phyloP scores from a whole-genome alignment of 2,888 invertebrate species.

The Drosophila koepferae region DNA sequence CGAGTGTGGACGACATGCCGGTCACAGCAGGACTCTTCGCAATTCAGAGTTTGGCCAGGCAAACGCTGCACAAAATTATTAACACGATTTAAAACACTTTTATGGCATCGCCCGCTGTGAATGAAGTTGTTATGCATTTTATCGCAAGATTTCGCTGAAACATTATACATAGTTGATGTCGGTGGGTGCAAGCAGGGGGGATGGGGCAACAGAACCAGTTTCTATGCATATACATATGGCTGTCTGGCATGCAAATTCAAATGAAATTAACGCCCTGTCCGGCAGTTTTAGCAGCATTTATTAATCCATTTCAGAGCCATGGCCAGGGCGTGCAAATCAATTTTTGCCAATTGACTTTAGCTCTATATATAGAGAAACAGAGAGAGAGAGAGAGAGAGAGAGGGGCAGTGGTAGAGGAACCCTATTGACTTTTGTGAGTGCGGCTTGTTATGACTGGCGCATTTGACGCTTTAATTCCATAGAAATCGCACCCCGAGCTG shows the following conservation, averaged over 20 bases:
- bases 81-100: slow-evolving; percentile 85
- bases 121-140: slow-evolving; percentile 84
- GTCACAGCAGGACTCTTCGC: slow-evolving; percentile 77
- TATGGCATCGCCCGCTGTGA: slow-evolving; percentile 84
- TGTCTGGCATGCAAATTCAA: slow-evolving; percentile 63
- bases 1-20: slow-evolving; percentile 74
- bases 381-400: too few relatives aligned
- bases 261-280: slow-evolving; percentile 76
- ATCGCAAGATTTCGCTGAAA: slow-evolving; percentile 77
- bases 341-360: slow-evolving; percentile 48
- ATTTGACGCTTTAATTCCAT: slow-evolving; percentile 77
- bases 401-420: not conserved
- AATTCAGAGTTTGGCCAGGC: slow-evolving; percentile 69
- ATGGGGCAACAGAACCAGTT: slow-evolving; percentile 52
- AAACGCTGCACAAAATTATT: slow-evolving; percentile 83
- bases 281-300: slow-evolving; percentile 76
- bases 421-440: slow-evolving; percentile 56
- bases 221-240: not conserved
- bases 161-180: slow-evolving; percentile 11
- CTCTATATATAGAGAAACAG: not conserved
- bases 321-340: slow-evolving; percentile 69
- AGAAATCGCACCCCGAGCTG: slow-evolving; percentile 64
- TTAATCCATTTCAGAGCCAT: slow-evolving; percentile 57
- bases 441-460: slow-evolving; percentile 72
- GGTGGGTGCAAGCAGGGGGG: not conserved